Evolutionary conservation across 2,888 invertebrate genomes (phyloP).

Genomic region (Spilarctia lutea): DNA sequence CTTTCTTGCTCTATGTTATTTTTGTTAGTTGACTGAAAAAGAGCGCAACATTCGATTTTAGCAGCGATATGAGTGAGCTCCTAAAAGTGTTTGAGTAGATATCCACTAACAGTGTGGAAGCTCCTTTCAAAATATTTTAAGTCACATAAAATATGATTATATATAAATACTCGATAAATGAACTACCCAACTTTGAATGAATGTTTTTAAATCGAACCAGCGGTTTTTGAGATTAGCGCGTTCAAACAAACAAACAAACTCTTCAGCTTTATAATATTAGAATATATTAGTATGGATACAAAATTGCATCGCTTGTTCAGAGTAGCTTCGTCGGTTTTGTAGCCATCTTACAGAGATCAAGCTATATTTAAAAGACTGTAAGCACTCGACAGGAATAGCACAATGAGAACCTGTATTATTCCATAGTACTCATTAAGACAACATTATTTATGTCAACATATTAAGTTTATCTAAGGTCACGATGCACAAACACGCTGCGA

Average conservation of each 20-base stretch:
- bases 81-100: too few relatives aligned
- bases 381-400: conserved; percentile 1
- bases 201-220: too few relatives aligned
- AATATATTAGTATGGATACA: too few relatives aligned
- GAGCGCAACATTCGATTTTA: neutral
- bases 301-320: too few relatives aligned
- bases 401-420: conserved; percentile 74
- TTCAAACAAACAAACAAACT: too few relatives aligned
- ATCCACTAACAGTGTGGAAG: neutral
- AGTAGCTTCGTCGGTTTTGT: too few relatives aligned
- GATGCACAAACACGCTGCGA: conserved; percentile 71
- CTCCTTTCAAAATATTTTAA: neutral
- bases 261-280: too few relatives aligned
- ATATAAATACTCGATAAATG: too few relatives aligned
- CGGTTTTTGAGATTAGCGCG: too few relatives aligned
- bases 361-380: neutral
- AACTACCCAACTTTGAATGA: too few relatives aligned
- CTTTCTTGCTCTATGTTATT: neutral
- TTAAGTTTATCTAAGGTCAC: conserved; percentile 82
- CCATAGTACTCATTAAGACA: conserved; percentile 62
- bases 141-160: too few relatives aligned
- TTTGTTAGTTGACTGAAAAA: neutral
- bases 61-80: neutral
- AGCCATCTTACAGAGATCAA: too few relatives aligned
- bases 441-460: conserved; percentile 81